These are phyloP conservation scores for Dolichallabes microphthalmus DNA, from an alignment of 2,113 vertebrate species.

Conservation along the genomic window DNA sequence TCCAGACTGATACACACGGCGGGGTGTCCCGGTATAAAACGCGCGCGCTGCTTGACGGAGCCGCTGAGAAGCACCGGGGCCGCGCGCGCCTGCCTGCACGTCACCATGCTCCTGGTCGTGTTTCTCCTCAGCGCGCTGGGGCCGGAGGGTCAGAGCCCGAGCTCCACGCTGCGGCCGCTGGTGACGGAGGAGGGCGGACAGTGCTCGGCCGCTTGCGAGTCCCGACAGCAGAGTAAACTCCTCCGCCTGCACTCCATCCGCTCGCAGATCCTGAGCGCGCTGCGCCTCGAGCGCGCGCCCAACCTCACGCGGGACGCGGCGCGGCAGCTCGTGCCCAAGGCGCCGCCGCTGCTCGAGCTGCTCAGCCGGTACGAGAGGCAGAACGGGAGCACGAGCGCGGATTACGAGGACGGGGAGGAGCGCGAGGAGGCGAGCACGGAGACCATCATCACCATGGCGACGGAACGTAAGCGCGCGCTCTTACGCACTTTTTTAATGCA, in stretches of 20 bases:
- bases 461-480: conserved; percentile 82
- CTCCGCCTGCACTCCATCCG: conserved; percentile 94
- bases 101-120: conserved; percentile 77
- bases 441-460: conserved; percentile 96
- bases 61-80: not conserved
- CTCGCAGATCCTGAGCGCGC: conserved; percentile 95
- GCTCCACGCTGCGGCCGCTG: conserved; percentile 68
- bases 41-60: not conserved
- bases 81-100: not conserved
- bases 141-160: conserved; percentile 75
- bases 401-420: conserved; percentile 85
- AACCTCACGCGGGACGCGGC: conserved; percentile 97
- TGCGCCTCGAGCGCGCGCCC: conserved; percentile 90
- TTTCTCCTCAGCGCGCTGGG: conserved; percentile 72
- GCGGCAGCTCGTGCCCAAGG: conserved; percentile 91
- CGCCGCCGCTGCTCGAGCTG: conserved; percentile 90
- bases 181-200: conserved; percentile 77
- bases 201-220: conserved; percentile 89
- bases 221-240: conserved; percentile 91
- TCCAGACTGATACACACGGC: conserved; percentile 49
- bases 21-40: conserved; percentile 82
- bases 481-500: not conserved
- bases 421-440: conserved; percentile 87
- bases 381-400: conserved; percentile 79
- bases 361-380: conserved; percentile 89